Conservation (phyloP, 2,113 vertebrate genomes). For the Dunckerocampus dactyliophorus region DNA sequence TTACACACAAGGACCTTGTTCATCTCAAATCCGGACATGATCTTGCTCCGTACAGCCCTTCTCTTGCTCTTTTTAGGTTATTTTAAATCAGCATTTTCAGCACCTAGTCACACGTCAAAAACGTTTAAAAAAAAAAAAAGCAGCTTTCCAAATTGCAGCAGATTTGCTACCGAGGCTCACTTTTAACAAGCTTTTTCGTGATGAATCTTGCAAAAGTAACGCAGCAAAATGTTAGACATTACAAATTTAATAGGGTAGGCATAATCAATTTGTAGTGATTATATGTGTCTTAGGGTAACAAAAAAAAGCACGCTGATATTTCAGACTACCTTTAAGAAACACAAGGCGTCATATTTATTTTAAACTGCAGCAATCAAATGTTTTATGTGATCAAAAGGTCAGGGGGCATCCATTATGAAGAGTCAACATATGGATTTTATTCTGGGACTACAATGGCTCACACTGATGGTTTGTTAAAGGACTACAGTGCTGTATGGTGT, state of each 20-base stretch:
- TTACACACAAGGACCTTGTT: neutral
- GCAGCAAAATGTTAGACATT: conserved; percentile 20
- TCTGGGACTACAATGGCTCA: conserved; percentile 51
- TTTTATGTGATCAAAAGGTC: conserved; percentile 13
- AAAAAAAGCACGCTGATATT: conserved; percentile 35
- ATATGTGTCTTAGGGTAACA: neutral
- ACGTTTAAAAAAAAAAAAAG: conserved; percentile 36
- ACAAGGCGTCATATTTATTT: conserved; percentile 56
- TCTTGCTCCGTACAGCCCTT: too few species aligned
- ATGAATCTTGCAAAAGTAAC: conserved; percentile 26
- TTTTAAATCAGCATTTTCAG: conserved; percentile 40
- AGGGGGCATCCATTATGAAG: conserved; percentile 10
- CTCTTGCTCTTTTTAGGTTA: neutral
- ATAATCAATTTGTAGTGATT: conserved; percentile 10
- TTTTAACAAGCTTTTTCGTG: conserved; percentile 35
- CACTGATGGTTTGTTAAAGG: conserved; percentile 23
- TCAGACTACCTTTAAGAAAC: conserved; percentile 47
- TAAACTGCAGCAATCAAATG: conserved; percentile 33
- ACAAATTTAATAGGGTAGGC: conserved; percentile 40
- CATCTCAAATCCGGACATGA: too few species aligned
- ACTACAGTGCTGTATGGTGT: conserved; percentile 44
- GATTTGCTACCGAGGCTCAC: conserved; percentile 40
- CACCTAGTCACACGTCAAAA: conserved; percentile 1
- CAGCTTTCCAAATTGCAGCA: conserved; percentile 28
- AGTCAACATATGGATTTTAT: conserved; percentile 30